Base-by-base conservation (phyloP, 2,113 vertebrate species). In the Anarhynchus alexandrinus region DNA sequence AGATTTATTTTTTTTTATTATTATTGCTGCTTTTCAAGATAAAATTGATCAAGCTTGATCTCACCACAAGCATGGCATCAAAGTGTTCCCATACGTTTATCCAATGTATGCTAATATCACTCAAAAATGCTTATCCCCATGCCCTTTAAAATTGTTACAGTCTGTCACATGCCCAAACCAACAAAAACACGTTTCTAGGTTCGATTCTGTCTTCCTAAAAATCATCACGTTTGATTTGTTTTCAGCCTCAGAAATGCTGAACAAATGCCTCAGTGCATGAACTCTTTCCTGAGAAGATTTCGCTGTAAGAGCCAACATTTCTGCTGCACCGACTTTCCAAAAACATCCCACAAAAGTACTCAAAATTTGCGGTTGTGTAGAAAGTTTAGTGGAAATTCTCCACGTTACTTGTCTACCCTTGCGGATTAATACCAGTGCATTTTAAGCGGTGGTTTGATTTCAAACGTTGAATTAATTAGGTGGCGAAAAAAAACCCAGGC, bases 351-450 rank as follows among this genome's bases (percentile, higher is more conserved):
- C 71, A 85, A 88, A 97, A 96, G 73, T 82, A 96, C 78, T 94
- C 90, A 72, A 96, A 98, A 97, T 93, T 54, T 96, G 96, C 26
- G 70, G 85, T 93, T 96, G 36, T 91, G 80, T 89, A 93, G 93
- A 96, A 97, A 96, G 73, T 95, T 97, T 84, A 97, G 95, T 90
- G 95, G 96, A 97, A 98, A 97, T 94, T 97, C 92, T 98, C 92
- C 95, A 94, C 51, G 6, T 97, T 97, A 94, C 94, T 91, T 92
- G 58, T 64, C 95, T 96, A 86, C 49, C 51, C 81, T 95, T 95
- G 90, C 51, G 43, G 96, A 97, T 96, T 97, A 98, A 96, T 97
- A 96, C 90, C 96, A 96, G 87, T 21, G 88, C 88, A 83, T 96
- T 97, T 94, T 97, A 97, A 98, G 96, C 5, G 6, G 81, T 84